A percentile compares a stretch with the other conserved stretches of the same genome.
Evolutionary conservation across 2,797 vertebrate species (phyloP).

Genomic region (Parauchenoglanis punctatus): DNA sequence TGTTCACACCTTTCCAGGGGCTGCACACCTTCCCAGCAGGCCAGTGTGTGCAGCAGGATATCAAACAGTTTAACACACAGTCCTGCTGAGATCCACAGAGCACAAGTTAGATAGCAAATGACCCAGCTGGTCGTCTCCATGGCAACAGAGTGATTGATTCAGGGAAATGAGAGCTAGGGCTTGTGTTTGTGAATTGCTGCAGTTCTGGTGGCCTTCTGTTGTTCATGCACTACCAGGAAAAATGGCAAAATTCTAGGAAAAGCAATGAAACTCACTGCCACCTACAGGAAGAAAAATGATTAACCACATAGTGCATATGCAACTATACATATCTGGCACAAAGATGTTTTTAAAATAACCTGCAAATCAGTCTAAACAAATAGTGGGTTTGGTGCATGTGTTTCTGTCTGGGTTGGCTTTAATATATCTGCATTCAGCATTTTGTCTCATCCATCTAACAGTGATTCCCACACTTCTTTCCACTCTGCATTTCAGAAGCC

Average conservation of each 20-base stretch:
- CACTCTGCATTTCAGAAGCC: conserved; percentile 1
- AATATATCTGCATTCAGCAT: too few species aligned
- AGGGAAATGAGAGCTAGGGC: background rate
- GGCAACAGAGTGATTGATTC: conserved; percentile 21
- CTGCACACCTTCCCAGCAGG: background rate
- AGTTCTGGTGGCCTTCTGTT: background rate
- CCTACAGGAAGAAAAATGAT: conserved; percentile 9
- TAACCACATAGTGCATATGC: background rate
- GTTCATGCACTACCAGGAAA: background rate
- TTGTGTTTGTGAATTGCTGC: conserved; percentile 13
- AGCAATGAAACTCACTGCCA: conserved; percentile 6
- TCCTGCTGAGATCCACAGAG: conserved; percentile 11
- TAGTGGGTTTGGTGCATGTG: background rate
- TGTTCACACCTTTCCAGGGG: conserved; percentile 18
- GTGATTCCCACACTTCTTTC: conserved; percentile 12
- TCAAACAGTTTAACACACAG: conserved; percentile 19
- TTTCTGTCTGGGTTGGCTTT: background rate
- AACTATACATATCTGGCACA: background rate
- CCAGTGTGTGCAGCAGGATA: conserved; percentile 17
- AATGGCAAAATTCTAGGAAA: background rate
- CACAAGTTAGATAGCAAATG: conserved; percentile 25
- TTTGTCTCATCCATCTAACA: background rate
- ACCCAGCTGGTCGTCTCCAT: conserved; percentile 41
- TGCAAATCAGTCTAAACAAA: background rate
- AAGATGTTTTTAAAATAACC: background rate